Evolutionary conservation across 53 echinoderm and acorn worm species (phyloP).

Genomic region (Patiria pectinifera): DNA sequence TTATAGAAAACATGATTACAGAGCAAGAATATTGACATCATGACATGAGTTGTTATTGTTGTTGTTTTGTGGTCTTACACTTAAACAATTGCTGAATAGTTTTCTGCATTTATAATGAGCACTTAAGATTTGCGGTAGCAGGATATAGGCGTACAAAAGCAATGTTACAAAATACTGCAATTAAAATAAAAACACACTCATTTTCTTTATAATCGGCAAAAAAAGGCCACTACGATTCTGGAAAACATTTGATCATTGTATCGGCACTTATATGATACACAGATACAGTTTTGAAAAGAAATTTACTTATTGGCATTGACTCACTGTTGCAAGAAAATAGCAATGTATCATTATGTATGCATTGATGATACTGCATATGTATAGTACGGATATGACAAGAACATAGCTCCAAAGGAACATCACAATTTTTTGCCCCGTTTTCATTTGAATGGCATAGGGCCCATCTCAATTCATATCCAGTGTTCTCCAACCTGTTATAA

Average conservation of each 20-base stretch:
- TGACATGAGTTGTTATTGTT: not conserved
- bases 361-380: too few relatives aligned
- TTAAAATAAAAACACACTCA: constrained; percentile 25
- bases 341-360: too few relatives aligned
- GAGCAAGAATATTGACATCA: not conserved
- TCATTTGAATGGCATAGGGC: too few relatives aligned
- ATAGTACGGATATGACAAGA: too few relatives aligned
- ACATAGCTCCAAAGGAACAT: too few relatives aligned
- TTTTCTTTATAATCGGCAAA: constrained; percentile 30
- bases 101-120: not conserved
- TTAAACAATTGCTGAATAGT: not conserved
- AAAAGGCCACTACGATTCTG: constrained; percentile 47
- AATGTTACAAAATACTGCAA: constrained; percentile 32
- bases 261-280: constrained; percentile 41
- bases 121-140: not conserved
- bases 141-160: constrained; percentile 27
- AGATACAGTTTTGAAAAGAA: not conserved
- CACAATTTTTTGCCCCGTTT: too few relatives aligned
- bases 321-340: not conserved
- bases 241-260: not conserved
- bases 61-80: not conserved
- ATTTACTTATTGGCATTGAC: too few relatives aligned
- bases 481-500: too few relatives aligned
- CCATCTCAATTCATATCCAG: too few relatives aligned
- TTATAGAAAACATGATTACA: too few relatives aligned